These are phyloP conservation scores for Drosophila rufa DNA, from an alignment of 1,140 invertebrate genomes.

Conservation along the genomic window DNA sequence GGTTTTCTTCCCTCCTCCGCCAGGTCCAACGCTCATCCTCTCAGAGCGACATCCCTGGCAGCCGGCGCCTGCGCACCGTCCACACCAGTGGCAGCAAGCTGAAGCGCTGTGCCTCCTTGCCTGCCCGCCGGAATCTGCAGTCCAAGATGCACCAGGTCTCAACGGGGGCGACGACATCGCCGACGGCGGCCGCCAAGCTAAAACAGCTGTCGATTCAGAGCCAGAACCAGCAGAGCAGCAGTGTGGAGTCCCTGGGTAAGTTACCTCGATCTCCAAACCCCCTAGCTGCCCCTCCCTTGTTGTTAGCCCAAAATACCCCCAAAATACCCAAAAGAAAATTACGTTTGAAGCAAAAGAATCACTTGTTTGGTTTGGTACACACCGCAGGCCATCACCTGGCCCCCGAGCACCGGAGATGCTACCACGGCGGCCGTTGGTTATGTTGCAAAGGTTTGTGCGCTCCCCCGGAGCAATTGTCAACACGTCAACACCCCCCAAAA, in stretches of 20 bases:
- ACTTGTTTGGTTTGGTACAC: constrained; percentile 63
- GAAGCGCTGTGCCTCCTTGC: constrained; percentile 86
- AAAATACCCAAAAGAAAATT: constrained; percentile 20
- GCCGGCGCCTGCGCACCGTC: constrained; percentile 80
- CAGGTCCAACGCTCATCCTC: constrained; percentile 86
- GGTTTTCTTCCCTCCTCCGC: too few species aligned
- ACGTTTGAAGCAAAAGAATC: constrained; percentile 47
- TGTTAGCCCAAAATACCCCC: constrained; percentile 41
- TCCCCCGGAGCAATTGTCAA: constrained; percentile 46
- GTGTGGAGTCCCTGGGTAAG: constrained; percentile 83
- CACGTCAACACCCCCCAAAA: constrained; percentile 11
- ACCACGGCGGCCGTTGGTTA: constrained; percentile 59
- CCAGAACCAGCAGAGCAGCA: constrained; percentile 64
- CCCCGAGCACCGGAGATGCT: constrained; percentile 63
- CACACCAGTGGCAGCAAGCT: constrained; percentile 85
- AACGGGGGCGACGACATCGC: constrained; percentile 34
- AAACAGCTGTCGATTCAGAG: constrained; percentile 54
- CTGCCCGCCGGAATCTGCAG: constrained; percentile 76
- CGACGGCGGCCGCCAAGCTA: constrained; percentile 40
- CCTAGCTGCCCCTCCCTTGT: constrained; percentile 21
- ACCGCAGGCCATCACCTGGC: constrained; percentile 59
- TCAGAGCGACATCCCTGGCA: constrained; percentile 85
- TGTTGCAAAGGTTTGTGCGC: constrained; percentile 76
- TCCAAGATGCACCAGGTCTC: constrained; percentile 43
- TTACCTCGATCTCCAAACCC: constrained; percentile 2